Evolutionary conservation across 2,888 invertebrate species (phyloP), one percentile per base, ranked within the genome.

Genomic region (Salpingus planirostris): DNA sequence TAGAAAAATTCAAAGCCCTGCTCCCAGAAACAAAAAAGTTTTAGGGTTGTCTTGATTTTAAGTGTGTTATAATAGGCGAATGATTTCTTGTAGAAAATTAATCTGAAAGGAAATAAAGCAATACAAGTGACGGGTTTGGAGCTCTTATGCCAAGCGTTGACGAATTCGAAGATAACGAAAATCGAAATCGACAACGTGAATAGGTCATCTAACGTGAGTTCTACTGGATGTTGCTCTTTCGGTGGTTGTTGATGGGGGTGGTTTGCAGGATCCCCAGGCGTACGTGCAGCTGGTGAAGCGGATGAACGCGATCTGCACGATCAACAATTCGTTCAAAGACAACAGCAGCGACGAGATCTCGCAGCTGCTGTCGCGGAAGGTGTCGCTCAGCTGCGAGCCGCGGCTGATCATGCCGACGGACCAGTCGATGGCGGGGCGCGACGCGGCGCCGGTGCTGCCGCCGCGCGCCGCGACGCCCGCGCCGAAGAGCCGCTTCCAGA

Each of bases 21-120:
- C n/a, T n/a, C n/a, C n/a, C n/a, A n/a, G n/a, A n/a, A n/a, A n/a
- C n/a, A n/a, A n/a, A n/a, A n/a, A n/a, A n/a, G n/a, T n/a, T n/a
- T n/a, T n/a, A n/a, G n/a, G n/a, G n/a, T n/a, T n/a, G n/a, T n/a
- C n/a, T n/a, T n/a, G n/a, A n/a, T n/a, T n/a, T n/a, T n/a, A n/a
- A n/a, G n/a, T n/a, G n/a, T n/a, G n/a, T n/a, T n/a, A n/a, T n/a
- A n/a, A n/a, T n/a, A n/a, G n/a, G n/a, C n/a, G n/a, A n/a, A n/a
- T n/a, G n/a, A n/a, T n/a, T n/a, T n/a, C n/a, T n/a, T n/a, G n/a
- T n/a, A 61, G 60, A 58, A 62, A 54, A 52, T 62, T 3, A 62
- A 62, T 42, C 36, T 62, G 11, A 59, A 57, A 44, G 60, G 61
- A 11, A 62, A 62, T 31, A 62, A 61, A 40, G 62, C 59, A 7